A percentile compares a stretch with the other conserved stretches of the same genome.
Conservation (phyloP, 2,113 vertebrate genomes). For the Vicugna pacos region DNA sequence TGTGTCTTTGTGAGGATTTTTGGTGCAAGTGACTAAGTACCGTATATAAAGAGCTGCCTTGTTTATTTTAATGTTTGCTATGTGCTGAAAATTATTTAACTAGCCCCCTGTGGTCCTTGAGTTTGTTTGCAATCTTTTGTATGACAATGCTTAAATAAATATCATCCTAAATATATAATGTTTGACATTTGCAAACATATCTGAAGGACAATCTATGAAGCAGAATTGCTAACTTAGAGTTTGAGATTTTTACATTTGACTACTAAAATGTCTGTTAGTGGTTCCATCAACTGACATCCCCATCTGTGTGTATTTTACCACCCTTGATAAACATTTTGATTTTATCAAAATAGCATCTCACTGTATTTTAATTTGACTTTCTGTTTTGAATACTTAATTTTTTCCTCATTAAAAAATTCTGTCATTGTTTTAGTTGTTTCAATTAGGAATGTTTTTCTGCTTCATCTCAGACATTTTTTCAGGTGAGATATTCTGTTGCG, state of each 20-base stretch:
- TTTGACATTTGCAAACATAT: neutral
- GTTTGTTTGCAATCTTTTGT: neutral
- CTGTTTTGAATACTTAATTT: neutral
- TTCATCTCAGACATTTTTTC: neutral
- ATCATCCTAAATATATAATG: neutral
- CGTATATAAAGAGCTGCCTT: neutral
- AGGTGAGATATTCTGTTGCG: neutral
- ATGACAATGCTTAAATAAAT: neutral
- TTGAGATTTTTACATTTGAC: neutral
- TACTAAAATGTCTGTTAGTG: neutral
- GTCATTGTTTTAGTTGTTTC: neutral
- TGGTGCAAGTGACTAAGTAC: neutral
- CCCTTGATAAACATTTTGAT: neutral
- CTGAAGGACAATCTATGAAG: neutral
- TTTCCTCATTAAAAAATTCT: neutral
- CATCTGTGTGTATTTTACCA: neutral
- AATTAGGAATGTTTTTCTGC: neutral
- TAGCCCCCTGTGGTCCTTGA: neutral
- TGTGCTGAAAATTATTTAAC: neutral
- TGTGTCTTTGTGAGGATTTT: neutral
- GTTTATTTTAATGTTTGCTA: neutral
- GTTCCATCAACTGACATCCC: neutral
- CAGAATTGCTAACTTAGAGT: neutral
- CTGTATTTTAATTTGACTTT: neutral
- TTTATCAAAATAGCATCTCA: neutral